Conservation (phyloP, 2,797 vertebrate genomes). For the Dendrocincla tyrannina region DNA sequence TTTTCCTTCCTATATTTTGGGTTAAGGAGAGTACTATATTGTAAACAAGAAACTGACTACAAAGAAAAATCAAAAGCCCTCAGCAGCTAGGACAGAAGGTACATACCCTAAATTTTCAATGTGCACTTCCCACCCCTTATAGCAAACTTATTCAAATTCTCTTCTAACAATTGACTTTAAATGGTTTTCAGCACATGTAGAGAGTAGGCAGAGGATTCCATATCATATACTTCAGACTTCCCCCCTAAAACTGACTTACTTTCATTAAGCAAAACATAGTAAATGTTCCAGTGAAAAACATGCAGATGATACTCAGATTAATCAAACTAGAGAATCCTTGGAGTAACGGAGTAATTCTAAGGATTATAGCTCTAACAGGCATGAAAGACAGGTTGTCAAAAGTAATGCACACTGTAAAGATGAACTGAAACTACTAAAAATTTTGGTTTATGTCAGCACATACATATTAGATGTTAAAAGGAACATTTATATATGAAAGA, state of each 20-base stretch:
- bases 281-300: neutral
- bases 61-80: neutral
- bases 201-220: neutral
- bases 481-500: neutral
- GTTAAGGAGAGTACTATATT: neutral
- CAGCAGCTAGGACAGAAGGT: neutral
- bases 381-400: neutral
- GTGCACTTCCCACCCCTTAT: neutral
- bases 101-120: neutral
- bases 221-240: neutral
- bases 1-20: neutral
- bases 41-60: neutral
- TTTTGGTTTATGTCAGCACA: neutral
- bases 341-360: neutral
- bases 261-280: neutral
- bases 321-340: neutral
- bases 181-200: neutral
- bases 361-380: neutral
- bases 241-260: neutral
- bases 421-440: neutral
- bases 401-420: neutral
- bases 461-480: neutral
- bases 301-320: neutral
- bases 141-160: neutral
- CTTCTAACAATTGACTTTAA: neutral